A percentile compares a stretch with the other conserved stretches of the same genome.
phyloP scores from a whole-genome alignment of 2,113 vertebrate genomes.

The Sigmodon hispidus region DNA sequence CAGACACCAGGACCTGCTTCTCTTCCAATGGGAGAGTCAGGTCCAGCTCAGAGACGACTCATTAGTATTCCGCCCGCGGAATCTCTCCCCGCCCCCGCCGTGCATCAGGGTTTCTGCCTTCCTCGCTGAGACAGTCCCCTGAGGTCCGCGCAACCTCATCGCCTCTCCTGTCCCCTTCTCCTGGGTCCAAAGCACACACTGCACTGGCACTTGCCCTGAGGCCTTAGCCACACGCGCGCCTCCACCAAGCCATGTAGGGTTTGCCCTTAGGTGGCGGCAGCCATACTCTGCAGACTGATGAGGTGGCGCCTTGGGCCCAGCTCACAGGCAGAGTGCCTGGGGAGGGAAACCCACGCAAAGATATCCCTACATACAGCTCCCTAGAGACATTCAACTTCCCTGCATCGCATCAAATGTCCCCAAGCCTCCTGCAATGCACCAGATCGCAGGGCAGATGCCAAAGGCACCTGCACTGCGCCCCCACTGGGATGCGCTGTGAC shows the following conservation, averaged over 20 bases:
- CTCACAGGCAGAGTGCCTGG: not conserved
- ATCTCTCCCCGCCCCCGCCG: not conserved
- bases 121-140: not conserved
- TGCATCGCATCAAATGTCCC: not conserved
- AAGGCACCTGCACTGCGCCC: slow-evolving; percentile 66
- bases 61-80: slow-evolving; percentile 57
- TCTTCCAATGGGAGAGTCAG: not conserved
- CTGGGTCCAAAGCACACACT: not conserved
- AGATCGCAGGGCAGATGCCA: slow-evolving; percentile 35
- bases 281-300: not conserved
- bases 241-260: not conserved
- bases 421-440: slow-evolving; percentile 77
- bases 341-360: not conserved
- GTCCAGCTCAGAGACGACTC: not conserved
- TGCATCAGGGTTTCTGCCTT: not conserved
- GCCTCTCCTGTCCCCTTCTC: not conserved
- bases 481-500: slow-evolving; percentile 42
- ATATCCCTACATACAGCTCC: slow-evolving; percentile 17
- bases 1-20: not conserved
- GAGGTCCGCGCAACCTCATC: not conserved
- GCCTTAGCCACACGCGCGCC: not conserved
- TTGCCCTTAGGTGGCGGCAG: not conserved
- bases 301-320: not conserved
- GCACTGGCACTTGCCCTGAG: not conserved
- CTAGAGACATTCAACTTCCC: slow-evolving; percentile 12